Base-by-base conservation (phyloP, 1,140 invertebrate species). In the Magallana angulata region DNA sequence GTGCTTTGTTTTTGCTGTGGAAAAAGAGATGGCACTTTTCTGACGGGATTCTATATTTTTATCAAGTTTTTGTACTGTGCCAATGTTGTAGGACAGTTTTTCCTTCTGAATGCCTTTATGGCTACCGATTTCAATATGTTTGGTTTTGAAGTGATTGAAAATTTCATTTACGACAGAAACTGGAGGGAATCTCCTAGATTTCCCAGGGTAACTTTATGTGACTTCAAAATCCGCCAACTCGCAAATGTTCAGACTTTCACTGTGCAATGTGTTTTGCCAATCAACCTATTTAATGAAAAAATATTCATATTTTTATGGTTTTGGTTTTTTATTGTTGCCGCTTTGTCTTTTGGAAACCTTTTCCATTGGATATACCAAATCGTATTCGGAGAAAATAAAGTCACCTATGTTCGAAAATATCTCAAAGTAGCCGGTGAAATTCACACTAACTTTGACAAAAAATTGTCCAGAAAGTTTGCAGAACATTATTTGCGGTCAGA, bases 281-380 rank as follows among this genome's bases (percentile, higher is more conserved):
- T 96, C 84, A 96, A 96, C 86, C 92, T 96, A 18, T 96, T 96
- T 91, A 95, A 96, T 85, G 95, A 96, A 90, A 96, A 96, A 91
- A 95, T 96, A 24, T 96, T 95, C 90, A 93, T 95, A 9, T 94
- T 96, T 88, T 86, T 95, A 18, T 96, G 95, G 95, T 96, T 95
- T 90, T 95, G 95, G 95, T 93, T 95, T 82, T 92, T 95, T 62
- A 92, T 95, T 84, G 91, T 95, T 7, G 92, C 95, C 6, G 87
- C 93, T 62, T 91, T 95, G 7, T 93, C 91, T 24, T 89, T 90
- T 58, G 85, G 91, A 64, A 93, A 91, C 87, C 84, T 93, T 7
- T 86, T 91, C 12, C 83, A 88, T 16, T 94, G 92, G 92, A 30
- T 92, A 11, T 88, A 91, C 60, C 18, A 90, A 24, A 87, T 89